A percentile compares a stretch with the other conserved stretches of the same genome.
phyloP scores from a whole-genome alignment of 1,140 invertebrate species.

The Nomia melanderi region DNA sequence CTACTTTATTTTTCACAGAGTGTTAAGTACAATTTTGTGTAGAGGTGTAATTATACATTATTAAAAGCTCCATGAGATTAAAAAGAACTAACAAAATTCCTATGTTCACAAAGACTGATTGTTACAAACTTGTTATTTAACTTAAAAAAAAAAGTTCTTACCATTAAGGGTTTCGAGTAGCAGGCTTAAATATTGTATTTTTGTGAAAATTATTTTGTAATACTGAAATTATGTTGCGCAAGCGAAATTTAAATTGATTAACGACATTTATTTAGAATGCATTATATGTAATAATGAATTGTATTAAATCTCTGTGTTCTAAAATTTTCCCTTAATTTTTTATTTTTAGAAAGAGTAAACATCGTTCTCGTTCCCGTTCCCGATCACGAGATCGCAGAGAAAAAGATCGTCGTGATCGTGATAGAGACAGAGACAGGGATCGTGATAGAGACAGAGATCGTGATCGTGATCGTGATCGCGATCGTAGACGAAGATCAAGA shows the following conservation, averaged over 20 bases:
- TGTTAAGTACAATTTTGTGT: background rate
- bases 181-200: background rate
- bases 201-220: background rate
- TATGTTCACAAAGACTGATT: background rate
- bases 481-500: constrained; percentile 66
- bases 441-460: constrained; percentile 69
- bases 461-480: constrained; percentile 78
- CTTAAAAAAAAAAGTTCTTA: background rate
- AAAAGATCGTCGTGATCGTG: constrained; percentile 78
- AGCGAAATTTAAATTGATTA: background rate
- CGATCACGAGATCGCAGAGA: constrained; percentile 75
- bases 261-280: background rate
- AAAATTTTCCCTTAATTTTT: constrained; percentile 12
- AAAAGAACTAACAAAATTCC: background rate
- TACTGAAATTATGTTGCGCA: background rate
- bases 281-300: background rate
- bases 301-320: background rate
- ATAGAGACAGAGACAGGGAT: constrained; percentile 76
- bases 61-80: background rate
- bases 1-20: background rate
- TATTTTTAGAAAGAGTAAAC: constrained; percentile 78
- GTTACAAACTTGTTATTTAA: background rate
- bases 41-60: background rate
- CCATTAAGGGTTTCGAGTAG: constrained; percentile 26
- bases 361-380: constrained; percentile 79